phyloP scores from a whole-genome alignment of 2,888 invertebrate species.

The Ophioninae sp. region DNA sequence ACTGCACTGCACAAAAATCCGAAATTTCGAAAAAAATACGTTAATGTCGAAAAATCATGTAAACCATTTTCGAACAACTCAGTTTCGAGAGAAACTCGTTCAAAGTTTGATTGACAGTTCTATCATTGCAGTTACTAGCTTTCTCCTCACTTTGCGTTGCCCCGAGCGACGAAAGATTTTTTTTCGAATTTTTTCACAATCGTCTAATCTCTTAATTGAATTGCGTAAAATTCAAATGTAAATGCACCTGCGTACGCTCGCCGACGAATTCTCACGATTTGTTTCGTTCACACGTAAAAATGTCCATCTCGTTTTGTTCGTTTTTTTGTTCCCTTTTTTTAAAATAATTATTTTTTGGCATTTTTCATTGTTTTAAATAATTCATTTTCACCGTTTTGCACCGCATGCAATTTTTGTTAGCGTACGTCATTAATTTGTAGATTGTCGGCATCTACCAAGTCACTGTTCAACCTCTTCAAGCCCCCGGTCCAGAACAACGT shows the following conservation, averaged over 20 bases:
- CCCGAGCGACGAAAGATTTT: no score
- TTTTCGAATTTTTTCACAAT: no score
- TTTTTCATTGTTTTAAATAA: constrained; percentile 27
- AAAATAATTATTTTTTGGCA: constrained; percentile 7
- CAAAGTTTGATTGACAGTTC: no score
- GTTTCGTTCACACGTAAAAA: not conserved
- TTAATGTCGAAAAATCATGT: no score
- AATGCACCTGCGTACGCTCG: constrained; percentile 33
- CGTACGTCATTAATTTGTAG: constrained; percentile 77
- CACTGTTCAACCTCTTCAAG: constrained; percentile 82
- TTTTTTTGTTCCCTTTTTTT: constrained; percentile 35
- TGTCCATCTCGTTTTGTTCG: constrained; percentile 8
- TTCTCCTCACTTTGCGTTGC: no score
- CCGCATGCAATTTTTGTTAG: constrained; percentile 77
- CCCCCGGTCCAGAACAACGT: constrained; percentile 78
- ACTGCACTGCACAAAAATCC: no score
- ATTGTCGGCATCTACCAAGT: constrained; percentile 81
- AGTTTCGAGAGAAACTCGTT: no score
- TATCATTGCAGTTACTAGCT: no score
- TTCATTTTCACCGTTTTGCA: constrained; percentile 65
- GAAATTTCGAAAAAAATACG: no score
- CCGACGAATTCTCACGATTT: not conserved
- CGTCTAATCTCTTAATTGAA: not conserved
- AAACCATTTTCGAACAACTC: no score
- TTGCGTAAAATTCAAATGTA: not conserved